phyloP scores from a whole-genome alignment of 1,140 invertebrate genomes.

The Paraescarpia echinospica region DNA sequence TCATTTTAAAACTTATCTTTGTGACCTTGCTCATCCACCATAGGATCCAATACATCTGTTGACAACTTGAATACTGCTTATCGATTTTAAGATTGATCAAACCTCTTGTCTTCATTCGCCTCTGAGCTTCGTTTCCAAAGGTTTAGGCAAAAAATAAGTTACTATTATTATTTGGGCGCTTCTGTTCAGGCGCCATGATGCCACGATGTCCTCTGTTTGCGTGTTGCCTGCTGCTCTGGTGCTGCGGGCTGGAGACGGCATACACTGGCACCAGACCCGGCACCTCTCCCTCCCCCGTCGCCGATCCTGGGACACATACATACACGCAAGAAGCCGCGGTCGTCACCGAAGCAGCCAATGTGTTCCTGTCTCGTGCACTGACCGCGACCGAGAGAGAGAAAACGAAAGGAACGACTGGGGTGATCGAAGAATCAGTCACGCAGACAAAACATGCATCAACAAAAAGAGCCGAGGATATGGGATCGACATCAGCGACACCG shows the following conservation, averaged over 20 bases:
- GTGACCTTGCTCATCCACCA: too few species aligned
- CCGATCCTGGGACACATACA: neutral
- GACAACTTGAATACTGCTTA: too few species aligned
- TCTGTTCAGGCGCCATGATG: neutral
- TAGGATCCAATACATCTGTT: too few species aligned
- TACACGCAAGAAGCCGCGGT: too few species aligned
- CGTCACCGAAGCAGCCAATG: neutral
- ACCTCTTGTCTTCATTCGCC: too few species aligned
- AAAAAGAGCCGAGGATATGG: neutral
- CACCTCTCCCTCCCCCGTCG: neutral
- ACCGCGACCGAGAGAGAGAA: neutral
- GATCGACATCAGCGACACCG: neutral
- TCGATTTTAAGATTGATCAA: too few species aligned
- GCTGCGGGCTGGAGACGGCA: neutral
- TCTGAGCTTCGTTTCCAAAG: too few species aligned
- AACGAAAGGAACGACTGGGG: neutral
- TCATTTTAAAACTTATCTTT: too few species aligned
- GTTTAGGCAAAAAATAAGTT: too few species aligned
- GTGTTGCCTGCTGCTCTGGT: neutral
- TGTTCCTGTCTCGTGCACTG: neutral
- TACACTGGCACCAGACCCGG: neutral
- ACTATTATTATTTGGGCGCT: neutral
- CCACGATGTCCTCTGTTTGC: neutral
- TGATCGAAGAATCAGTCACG: neutral
- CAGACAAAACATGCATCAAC: neutral